Evolutionary conservation across 2,888 invertebrate genomes (phyloP).

Genomic region (Philereme vetulata): DNA sequence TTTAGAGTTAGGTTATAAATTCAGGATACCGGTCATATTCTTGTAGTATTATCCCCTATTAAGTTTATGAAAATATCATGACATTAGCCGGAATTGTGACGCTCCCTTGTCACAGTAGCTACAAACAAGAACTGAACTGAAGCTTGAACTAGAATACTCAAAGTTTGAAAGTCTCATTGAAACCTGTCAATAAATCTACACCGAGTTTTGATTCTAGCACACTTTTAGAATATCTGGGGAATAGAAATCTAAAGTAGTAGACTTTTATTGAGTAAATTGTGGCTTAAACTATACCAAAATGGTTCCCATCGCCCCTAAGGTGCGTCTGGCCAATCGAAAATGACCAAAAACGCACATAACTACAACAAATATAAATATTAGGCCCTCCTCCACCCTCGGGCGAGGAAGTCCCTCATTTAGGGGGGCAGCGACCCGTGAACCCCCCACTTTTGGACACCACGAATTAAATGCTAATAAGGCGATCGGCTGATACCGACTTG

Average conservation of each 20-base stretch:
- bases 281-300: conserved; percentile 28
- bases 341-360: conserved; percentile 44
- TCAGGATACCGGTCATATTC: not conserved
- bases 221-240: too few relatives aligned
- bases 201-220: too few relatives aligned
- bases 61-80: too few relatives aligned
- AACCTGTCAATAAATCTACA: too few relatives aligned
- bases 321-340: conserved; percentile 59
- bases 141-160: too few relatives aligned
- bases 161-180: too few relatives aligned
- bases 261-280: too few relatives aligned
- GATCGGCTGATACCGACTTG: conserved; percentile 62
- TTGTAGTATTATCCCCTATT: too few relatives aligned
- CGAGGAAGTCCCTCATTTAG: conserved; percentile 80
- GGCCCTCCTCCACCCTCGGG: conserved; percentile 65
- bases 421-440: conserved; percentile 79
- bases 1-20: not conserved
- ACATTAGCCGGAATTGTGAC: too few relatives aligned
- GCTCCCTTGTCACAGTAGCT: too few relatives aligned
- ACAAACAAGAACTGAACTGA: too few relatives aligned
- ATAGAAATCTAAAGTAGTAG: too few relatives aligned
- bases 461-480: conserved; percentile 82
- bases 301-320: conserved; percentile 45
- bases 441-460: conserved; percentile 72
- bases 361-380: conserved; percentile 54